phyloP scores from a whole-genome alignment of 2,888 invertebrate species.

The Drosophila mimica region DNA sequence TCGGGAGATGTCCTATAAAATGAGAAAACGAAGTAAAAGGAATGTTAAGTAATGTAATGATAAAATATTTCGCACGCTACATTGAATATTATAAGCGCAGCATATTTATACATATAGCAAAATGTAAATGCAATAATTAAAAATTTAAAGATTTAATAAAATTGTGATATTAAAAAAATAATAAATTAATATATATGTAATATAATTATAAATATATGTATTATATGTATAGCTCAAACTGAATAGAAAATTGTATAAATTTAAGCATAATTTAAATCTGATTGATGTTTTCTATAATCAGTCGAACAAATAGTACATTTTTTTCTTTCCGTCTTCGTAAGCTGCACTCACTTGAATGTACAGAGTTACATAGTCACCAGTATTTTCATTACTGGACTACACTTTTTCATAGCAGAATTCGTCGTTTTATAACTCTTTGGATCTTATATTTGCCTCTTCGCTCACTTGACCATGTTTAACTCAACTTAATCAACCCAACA shows the following conservation, averaged over 20 bases:
- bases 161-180: not conserved
- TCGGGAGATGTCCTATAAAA: not conserved
- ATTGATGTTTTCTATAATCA: not conserved
- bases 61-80: not conserved
- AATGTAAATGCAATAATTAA: not conserved
- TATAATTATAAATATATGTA: too few relatives aligned
- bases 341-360: not conserved
- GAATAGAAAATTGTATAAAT: not conserved
- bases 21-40: not conserved
- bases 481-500: slow-evolving; percentile 33
- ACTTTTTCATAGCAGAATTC: not conserved
- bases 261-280: not conserved
- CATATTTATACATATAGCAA: not conserved
- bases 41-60: not conserved
- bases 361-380: not conserved
- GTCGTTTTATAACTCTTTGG: not conserved
- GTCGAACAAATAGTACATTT: not conserved
- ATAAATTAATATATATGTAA: too few relatives aligned
- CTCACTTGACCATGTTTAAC: not conserved
- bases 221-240: not conserved
- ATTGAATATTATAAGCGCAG: too few relatives aligned
- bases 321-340: not conserved
- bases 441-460: not conserved
- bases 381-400: not conserved
- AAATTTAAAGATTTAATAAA: not conserved